These are phyloP conservation scores for Drosophila suzukii DNA, from an alignment of 1,140 invertebrate genomes.

Conservation along the genomic window DNA sequence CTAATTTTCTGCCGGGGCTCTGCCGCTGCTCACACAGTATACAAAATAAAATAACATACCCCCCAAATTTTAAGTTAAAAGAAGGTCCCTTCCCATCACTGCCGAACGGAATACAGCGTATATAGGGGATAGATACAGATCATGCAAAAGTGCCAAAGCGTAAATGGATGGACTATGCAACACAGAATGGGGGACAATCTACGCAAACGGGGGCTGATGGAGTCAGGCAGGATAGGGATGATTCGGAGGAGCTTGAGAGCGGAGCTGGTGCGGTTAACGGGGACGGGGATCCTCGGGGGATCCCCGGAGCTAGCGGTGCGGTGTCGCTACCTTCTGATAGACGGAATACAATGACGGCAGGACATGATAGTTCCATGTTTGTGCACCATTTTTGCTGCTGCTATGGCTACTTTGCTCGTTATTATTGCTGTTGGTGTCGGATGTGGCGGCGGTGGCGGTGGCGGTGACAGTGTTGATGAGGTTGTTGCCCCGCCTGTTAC, in stretches of 20 bases:
- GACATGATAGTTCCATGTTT: conserved; percentile 92
- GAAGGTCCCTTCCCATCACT: conserved; percentile 7
- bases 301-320: conserved; percentile 18
- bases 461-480: conserved; percentile 77
- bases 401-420: conserved; percentile 53
- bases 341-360: conserved; percentile 92
- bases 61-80: no score
- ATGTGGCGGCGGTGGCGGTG: conserved; percentile 66
- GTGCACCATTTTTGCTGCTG: conserved; percentile 84
- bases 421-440: conserved; percentile 58
- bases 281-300: background rate
- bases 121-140: conserved; percentile 14
- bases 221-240: conserved; percentile 8
- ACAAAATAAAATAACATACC: no score
- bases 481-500: conserved; percentile 49
- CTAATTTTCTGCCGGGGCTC: no score
- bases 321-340: conserved; percentile 91
- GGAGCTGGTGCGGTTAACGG: conserved; percentile 13
- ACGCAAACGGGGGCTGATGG: conserved; percentile 7
- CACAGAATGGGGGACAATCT: conserved; percentile 20
- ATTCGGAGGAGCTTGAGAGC: conserved; percentile 1
- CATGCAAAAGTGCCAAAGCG: conserved; percentile 52
- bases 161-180: conserved; percentile 36
- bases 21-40: no score
- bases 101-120: background rate